Percentiles rank a stretch among this genome's conserved stretches.
These are phyloP conservation scores for Tyrannus savana DNA, from an alignment of 2,113 vertebrate species.

Conservation along the genomic window DNA sequence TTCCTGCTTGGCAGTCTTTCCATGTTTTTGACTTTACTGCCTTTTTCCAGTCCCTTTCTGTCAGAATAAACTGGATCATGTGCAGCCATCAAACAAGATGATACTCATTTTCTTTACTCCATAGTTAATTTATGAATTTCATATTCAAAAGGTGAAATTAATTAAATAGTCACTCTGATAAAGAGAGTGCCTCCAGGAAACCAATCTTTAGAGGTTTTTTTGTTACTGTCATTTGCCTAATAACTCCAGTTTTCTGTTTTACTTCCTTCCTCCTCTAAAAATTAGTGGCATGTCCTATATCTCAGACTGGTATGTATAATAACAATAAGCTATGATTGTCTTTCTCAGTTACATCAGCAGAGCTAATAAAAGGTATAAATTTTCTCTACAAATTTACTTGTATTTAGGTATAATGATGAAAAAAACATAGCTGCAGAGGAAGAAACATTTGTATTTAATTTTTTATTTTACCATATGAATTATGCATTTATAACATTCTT, in stretches of 20 bases:
- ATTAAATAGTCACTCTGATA: not conserved
- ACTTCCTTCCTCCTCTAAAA: not conserved
- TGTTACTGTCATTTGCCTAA: not conserved
- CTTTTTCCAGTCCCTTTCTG: not conserved
- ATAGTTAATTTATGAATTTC: not conserved
- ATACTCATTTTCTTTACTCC: not conserved
- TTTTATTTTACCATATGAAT: not conserved
- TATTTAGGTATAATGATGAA: not conserved
- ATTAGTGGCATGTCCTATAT: not conserved
- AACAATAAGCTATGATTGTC: not conserved
- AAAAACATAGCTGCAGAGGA: not conserved
- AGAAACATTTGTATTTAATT: not conserved
- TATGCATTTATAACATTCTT: not conserved
- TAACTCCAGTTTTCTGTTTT: not conserved
- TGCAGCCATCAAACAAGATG: not conserved
- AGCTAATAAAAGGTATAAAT: not conserved
- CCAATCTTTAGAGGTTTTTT: not conserved
- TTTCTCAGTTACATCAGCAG: not conserved
- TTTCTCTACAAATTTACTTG: not conserved
- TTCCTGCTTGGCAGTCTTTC: not conserved
- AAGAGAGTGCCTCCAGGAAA: not conserved
- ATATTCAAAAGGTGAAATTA: not conserved
- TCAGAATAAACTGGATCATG: not conserved
- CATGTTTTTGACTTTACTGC: not conserved
- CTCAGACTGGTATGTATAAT: not conserved